phyloP scores from a whole-genome alignment of 2,797 vertebrate genomes.

The Propithecus deckenii region DNA sequence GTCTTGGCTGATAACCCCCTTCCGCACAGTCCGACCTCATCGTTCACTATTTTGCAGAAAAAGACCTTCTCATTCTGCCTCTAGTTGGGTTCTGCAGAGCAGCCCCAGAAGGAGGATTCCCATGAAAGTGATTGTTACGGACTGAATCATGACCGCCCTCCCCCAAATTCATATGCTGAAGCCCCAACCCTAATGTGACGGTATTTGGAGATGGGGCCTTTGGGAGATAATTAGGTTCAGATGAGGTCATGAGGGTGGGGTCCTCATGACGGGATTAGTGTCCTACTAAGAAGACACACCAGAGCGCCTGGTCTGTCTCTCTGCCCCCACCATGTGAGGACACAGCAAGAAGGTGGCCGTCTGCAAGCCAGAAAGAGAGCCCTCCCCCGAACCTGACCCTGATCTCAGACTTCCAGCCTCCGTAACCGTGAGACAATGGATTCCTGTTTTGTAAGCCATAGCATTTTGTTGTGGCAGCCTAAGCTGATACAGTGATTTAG shows the following conservation, averaged over 20 bases:
- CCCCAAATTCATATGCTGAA: no score
- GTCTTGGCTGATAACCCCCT: not conserved
- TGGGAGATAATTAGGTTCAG: not conserved
- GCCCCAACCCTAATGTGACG: no score
- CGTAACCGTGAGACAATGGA: rapidly evolving
- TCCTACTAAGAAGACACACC: not conserved
- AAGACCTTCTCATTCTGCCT: not conserved
- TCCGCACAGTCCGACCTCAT: rapidly evolving
- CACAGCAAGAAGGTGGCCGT: not conserved
- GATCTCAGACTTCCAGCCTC: not conserved
- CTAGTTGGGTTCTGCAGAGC: not conserved
- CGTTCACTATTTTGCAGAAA: not conserved
- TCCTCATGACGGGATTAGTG: not conserved
- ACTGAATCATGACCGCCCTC: no score
- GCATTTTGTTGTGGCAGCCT: not conserved
- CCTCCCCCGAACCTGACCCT: not conserved
- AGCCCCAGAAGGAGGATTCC: not conserved
- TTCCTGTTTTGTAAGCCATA: not conserved
- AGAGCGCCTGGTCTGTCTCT: no score
- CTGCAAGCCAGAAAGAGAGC: not conserved
- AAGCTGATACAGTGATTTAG: not conserved
- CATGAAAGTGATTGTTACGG: not conserved
- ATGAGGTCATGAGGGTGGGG: not conserved
- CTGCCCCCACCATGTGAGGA: not conserved
- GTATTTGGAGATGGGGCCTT: not conserved